Evolutionary conservation across 2,113 vertebrate genomes (phyloP).

Genomic region (Phalacrocorax aristotelis): DNA sequence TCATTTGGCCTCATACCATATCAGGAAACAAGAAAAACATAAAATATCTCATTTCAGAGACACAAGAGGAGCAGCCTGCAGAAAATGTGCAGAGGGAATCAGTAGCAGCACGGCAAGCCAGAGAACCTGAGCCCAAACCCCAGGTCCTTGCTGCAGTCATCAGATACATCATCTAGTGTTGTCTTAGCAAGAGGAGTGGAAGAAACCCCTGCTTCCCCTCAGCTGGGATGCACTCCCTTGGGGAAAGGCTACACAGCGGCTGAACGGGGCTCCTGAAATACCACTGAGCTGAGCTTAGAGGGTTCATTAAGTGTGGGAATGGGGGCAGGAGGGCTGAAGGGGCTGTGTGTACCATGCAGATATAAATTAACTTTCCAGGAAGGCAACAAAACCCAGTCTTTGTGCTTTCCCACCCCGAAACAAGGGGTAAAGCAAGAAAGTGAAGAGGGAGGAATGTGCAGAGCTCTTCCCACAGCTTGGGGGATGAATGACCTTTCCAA

Average conservation of each 20-base stretch:
- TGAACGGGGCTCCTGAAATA: not conserved
- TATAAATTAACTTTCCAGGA: constrained; percentile 18
- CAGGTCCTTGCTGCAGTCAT: not conserved
- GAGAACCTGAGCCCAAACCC: not conserved
- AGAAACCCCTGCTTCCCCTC: not conserved
- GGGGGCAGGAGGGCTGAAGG: not conserved
- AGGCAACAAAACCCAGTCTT: not conserved
- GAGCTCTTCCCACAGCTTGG: constrained; percentile 58
- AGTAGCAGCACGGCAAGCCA: fast-evolving
- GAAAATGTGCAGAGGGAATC: fast-evolving
- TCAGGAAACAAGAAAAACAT: not conserved
- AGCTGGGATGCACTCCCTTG: not conserved
- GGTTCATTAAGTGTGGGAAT: not conserved
- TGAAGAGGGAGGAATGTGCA: not conserved
- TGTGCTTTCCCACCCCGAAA: not conserved
- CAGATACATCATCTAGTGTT: fast-evolving
- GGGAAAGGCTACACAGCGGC: not conserved
- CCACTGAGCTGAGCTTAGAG: not conserved
- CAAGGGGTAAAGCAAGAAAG: not conserved
- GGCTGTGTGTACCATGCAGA: not conserved
- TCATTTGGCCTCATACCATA: not conserved
- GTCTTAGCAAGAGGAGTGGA: not conserved
- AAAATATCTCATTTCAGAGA: not conserved
- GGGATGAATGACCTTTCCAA: constrained; percentile 73
- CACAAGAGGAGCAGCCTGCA: not conserved